A percentile compares a stretch with the other conserved stretches of the same genome.
Conservation (phyloP, 2,797 vertebrate genomes). For the Cynodonichthys magdalenae region DNA sequence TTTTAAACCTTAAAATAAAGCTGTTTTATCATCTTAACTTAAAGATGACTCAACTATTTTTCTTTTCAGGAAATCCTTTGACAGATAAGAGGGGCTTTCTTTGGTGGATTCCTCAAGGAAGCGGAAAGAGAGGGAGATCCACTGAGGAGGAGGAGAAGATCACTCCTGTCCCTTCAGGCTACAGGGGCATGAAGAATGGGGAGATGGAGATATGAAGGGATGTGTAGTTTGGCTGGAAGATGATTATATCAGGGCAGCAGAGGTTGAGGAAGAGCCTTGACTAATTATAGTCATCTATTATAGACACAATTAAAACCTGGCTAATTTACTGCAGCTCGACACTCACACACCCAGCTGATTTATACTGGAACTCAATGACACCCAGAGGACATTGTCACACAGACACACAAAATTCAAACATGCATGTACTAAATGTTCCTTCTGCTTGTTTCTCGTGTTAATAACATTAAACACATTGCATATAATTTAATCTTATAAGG, state of each 20-base stretch:
- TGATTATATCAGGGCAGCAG: slow-evolving; percentile 73
- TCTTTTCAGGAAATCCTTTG: slow-evolving; percentile 1
- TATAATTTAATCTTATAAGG: neutral
- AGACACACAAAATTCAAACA: slow-evolving; percentile 30
- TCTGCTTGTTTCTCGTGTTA: neutral
- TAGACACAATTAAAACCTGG: slow-evolving; percentile 81
- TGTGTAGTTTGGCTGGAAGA: slow-evolving; percentile 71
- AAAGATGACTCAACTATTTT: slow-evolving; percentile 1
- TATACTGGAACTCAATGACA: slow-evolving; percentile 79
- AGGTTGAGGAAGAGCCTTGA: slow-evolving; percentile 78
- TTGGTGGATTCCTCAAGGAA: slow-evolving; percentile 39
- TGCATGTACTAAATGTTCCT: neutral
- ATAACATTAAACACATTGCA: neutral
- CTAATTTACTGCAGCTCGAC: slow-evolving; percentile 77
- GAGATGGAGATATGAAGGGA: slow-evolving; percentile 49
- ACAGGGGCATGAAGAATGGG: slow-evolving; percentile 58
- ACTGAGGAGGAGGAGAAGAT: slow-evolving; percentile 56
- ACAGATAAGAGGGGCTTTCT: slow-evolving; percentile 30
- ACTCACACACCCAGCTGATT: slow-evolving; percentile 77
- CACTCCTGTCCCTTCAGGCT: slow-evolving; percentile 64
- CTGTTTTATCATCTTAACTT: neutral
- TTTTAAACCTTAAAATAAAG: neutral
- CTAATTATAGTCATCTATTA: slow-evolving; percentile 82
- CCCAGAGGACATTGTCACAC: slow-evolving; percentile 70
- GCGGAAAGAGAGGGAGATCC: slow-evolving; percentile 47